phyloP scores from a whole-genome alignment of 2,113 vertebrate genomes.

The Phycodurus eques region DNA sequence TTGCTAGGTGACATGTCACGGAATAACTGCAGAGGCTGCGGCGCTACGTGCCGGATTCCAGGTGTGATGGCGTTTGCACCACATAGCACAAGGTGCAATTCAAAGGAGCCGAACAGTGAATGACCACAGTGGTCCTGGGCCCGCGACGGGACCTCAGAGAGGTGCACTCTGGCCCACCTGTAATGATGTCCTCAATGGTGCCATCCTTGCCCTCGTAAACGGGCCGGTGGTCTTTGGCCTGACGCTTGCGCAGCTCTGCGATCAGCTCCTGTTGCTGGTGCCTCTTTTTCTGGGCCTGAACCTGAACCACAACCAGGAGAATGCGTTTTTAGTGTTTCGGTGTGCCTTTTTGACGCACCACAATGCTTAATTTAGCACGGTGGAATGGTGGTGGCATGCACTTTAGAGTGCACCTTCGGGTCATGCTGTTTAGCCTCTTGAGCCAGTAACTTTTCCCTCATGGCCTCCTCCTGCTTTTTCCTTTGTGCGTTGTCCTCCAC shows the following conservation, averaged over 20 bases:
- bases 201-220: slow-evolving; percentile 97
- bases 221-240: slow-evolving; percentile 92
- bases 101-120: slow-evolving; percentile 62
- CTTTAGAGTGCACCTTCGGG: slow-evolving; percentile 79
- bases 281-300: slow-evolving; percentile 80
- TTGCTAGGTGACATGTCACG: slow-evolving; percentile 20
- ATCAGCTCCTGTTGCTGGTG: slow-evolving; percentile 94
- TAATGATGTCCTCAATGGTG: slow-evolving; percentile 97
- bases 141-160: slow-evolving; percentile 21
- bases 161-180: slow-evolving; percentile 77
- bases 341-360: slow-evolving; percentile 8
- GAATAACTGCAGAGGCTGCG: slow-evolving; percentile 4
- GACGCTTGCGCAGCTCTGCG: slow-evolving; percentile 85
- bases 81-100: slow-evolving; percentile 75
- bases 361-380: slow-evolving; percentile 34
- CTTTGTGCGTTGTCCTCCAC: slow-evolving; percentile 86
- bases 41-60: slow-evolving; percentile 46
- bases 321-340: slow-evolving; percentile 12
- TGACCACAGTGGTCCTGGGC: slow-evolving; percentile 68
- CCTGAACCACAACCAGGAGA: slow-evolving; percentile 53
- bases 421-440: slow-evolving; percentile 94
- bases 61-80: slow-evolving; percentile 53
- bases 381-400: neutral
- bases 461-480: slow-evolving; percentile 91
- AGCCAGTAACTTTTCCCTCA: slow-evolving; percentile 90